Evolutionary conservation across 2,888 invertebrate species (phyloP).

Genomic region (Euclidia mi): DNA sequence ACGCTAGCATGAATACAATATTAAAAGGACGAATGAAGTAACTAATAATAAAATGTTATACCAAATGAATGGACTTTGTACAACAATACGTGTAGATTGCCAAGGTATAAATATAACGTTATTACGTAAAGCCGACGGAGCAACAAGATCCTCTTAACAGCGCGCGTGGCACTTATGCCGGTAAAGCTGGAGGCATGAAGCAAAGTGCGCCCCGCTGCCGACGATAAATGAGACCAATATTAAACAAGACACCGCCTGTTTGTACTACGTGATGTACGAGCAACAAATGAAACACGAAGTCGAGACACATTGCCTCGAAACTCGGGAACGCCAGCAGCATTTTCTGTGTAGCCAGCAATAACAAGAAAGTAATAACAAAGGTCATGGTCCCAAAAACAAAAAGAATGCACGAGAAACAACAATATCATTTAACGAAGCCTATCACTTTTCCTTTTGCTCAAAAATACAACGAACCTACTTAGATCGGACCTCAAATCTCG

Average conservation of each 20-base stretch:
- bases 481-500: conserved; percentile 16
- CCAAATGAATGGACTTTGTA: too few species aligned
- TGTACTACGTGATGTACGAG: conserved; percentile 12
- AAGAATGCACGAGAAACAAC: not conserved
- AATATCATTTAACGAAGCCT: conserved; percentile 2
- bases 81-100: too few species aligned
- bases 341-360: too few species aligned
- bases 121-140: not conserved
- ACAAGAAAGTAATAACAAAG: not conserved
- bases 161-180: conserved; percentile 25
- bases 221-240: conserved; percentile 47
- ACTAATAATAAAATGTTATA: too few species aligned
- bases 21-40: too few species aligned
- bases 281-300: conserved; percentile 2
- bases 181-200: conserved; percentile 18
- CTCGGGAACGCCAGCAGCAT: too few species aligned
- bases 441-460: conserved; percentile 4
- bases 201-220: conserved; percentile 25
- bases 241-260: conserved; percentile 46
- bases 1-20: too few species aligned
- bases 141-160: conserved; percentile 18
- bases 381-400: not conserved
- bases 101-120: too few species aligned
- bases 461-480: conserved; percentile 15
- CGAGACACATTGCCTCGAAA: conserved; percentile 16